Evolutionary conservation across 2,113 vertebrate genomes (phyloP).

Genomic region (Tor tambroides): DNA sequence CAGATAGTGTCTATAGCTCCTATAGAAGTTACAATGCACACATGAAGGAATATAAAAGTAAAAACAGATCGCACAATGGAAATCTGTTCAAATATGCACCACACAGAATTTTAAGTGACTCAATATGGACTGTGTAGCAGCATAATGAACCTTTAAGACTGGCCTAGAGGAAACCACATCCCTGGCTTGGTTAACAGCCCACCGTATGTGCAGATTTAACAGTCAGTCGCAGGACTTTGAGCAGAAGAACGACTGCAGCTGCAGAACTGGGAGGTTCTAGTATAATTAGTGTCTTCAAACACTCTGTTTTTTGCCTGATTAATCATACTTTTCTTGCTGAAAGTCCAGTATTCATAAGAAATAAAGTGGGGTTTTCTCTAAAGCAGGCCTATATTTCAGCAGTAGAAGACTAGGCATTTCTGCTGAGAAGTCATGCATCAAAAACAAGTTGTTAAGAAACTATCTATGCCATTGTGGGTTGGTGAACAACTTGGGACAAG

Average conservation of each 20-base stretch:
- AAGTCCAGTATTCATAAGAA: not conserved
- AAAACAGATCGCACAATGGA: constrained; percentile 18
- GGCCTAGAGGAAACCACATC: constrained; percentile 47
- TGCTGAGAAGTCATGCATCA: constrained; percentile 21
- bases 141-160: constrained; percentile 42
- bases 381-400: not conserved
- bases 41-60: constrained; percentile 15
- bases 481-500: not conserved
- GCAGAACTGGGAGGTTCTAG: not conserved
- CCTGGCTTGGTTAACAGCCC: constrained; percentile 41
- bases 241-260: not conserved
- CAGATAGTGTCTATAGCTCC: not conserved
- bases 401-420: not conserved
- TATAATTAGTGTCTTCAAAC: not conserved
- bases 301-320: not conserved
- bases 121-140: constrained; percentile 33
- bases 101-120: constrained; percentile 33
- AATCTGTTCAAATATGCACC: constrained; percentile 25
- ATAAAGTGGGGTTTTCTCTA: not conserved
- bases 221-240: constrained; percentile 15
- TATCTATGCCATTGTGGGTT: not conserved
- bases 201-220: constrained; percentile 30
- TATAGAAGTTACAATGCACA: not conserved
- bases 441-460: not conserved
- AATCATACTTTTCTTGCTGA: not conserved